Base-by-base conservation (phyloP, 1,140 invertebrate genomes). In the Uloborus diversus region DNA sequence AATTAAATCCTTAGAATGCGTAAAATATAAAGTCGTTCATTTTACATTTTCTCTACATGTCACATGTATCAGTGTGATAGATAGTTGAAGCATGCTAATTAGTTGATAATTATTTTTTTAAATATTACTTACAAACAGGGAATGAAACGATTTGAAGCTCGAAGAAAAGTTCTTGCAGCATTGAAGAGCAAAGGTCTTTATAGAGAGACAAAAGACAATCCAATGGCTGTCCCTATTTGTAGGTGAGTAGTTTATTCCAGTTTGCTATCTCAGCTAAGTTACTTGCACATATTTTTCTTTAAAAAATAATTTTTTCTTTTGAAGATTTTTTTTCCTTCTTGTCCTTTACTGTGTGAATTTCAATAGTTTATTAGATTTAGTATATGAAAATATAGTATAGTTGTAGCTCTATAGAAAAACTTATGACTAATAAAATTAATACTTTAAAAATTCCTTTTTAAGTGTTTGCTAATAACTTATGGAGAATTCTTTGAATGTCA, bases 191-290 rank as follows among this genome's bases (percentile, higher is more conserved):
- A 90, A 81, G 91, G 92, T 23, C 87, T 99, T 0, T 98, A 96
- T 85, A 88, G 92, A 14, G 96, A 94, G 83, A 93, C 92, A 0
- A 92, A 93, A 82, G 94, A 98, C 79, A 95, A 99, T 89, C 92
- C 96, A 2, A 99, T 99, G 97, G 93, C 98, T 65, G 94, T 99
- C 42, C 98, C 98, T 5, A 91, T 97, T 65, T 99, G 98, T 88
- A 81, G 65, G 81, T 71, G 49, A 37, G 5, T 35, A 53, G 13
- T 53, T 42, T 0, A 42, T 42, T 42, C 17, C 17, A 13, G 9
- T 42, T 42, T 42, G 9, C 51, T 14, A 47, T 47, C 1, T 2
- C 23, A 57, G 23, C 23, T 57, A 57, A 2, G 23, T 9, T 61
- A 30, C 14, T 30, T 17, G 32, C 13, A 4, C 7, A 28, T 30